Base-by-base conservation (phyloP, 2,888 invertebrate species). In the Lymantria dispar region DNA sequence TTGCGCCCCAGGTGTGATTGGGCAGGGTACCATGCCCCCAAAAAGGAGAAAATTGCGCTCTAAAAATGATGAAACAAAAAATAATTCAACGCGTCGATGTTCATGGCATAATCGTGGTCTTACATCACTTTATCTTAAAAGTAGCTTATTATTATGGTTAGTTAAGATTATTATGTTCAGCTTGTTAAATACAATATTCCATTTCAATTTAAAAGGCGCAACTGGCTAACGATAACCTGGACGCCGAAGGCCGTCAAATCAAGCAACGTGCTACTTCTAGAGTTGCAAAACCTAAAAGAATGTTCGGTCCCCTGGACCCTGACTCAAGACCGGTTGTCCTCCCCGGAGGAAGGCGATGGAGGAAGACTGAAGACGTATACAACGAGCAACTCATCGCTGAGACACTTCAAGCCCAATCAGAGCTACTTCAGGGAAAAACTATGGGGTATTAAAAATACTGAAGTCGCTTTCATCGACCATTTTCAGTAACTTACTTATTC, bases 361-460 rank as follows among this genome's bases (percentile, higher is more conserved):
- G 94, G 70, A 93, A 95, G 45, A 96, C 98, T 3, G 95, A 96
- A 73, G 97, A 97, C 72, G 95, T 97, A 41, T 98, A 96, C 92
- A 95, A 97, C 59, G 97, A 98, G 65, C 95, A 96, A 72, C 95
- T 96, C 87, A 96, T 98, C 52, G 95, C 96, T 13, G 96, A 97
- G 75, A 95, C 96, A 0, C 91, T 98, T 60, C 94, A 95, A 52
- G 94, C 95, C 7, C 98, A 97, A 80, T 95, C 97, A 0, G 97
- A 98, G 89, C 94, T 97, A 40, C 95, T 98, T 55, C 94, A 95
- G 49, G 97, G 97, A 61, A 95, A 95, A 67, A 94, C 96, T 53
- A 93, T 96, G 78, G 97, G 97, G 98, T 98, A 94, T 50, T 40
- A 22, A 22, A n/a, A 22, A 22, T 5, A 22, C 22, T 22, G 22